A percentile compares a stretch with the other conserved stretches of the same genome.
Evolutionary conservation across 2,888 invertebrate genomes (phyloP).

Genomic region (Aporophyla lueneburgensis): DNA sequence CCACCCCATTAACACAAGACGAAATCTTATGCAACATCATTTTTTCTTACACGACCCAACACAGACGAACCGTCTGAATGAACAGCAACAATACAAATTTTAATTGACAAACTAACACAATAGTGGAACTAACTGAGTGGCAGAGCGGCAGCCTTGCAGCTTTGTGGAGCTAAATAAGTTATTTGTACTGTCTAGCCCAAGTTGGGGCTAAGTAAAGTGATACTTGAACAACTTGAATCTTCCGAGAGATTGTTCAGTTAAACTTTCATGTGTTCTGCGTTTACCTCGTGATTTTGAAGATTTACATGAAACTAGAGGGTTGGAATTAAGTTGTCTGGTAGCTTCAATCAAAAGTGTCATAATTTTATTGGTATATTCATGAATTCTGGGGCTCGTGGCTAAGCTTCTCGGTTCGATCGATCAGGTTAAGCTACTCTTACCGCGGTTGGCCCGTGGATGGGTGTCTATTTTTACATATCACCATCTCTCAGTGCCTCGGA

Average conservation of each 20-base stretch:
- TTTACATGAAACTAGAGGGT: slow-evolving; percentile 14
- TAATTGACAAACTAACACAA: slow-evolving; percentile 61
- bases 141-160: slow-evolving; percentile 35
- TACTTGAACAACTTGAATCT: slow-evolving; percentile 59
- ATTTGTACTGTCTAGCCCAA: slow-evolving; percentile 54
- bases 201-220: slow-evolving; percentile 57
- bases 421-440: no score
- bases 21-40: slow-evolving; percentile 5
- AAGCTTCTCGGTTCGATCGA: no score
- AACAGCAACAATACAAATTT: slow-evolving; percentile 57
- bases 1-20: background rate
- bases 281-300: slow-evolving; percentile 44
- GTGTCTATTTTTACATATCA: no score
- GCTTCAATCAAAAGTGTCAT: no score
- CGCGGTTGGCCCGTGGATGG: no score
- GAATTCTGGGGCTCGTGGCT: no score
- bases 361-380: no score
- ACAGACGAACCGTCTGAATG: slow-evolving; percentile 25
- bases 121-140: slow-evolving; percentile 49
- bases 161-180: slow-evolving; percentile 58
- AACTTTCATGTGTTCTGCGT: slow-evolving; percentile 32
- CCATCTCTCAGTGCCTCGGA: no score
- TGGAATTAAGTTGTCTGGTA: slow-evolving; percentile 1
- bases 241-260: slow-evolving; percentile 42
- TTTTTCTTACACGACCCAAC: slow-evolving; percentile 5